These are phyloP conservation scores for Denticeps clupeoides DNA, from an alignment of 2,797 vertebrate species.

Conservation along the genomic window DNA sequence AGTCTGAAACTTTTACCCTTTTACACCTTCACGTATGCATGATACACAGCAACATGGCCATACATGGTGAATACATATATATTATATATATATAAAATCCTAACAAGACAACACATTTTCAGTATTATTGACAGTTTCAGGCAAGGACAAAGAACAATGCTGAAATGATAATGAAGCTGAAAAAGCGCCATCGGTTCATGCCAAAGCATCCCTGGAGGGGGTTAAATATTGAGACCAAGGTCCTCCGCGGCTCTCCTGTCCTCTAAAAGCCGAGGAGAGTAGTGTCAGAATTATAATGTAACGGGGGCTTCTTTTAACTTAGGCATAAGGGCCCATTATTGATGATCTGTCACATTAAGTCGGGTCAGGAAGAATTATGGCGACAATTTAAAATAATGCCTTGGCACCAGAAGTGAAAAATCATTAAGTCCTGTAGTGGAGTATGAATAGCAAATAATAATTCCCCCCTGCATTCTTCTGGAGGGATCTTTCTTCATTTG, in stretches of 20 bases:
- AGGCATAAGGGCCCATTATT: slow-evolving; percentile 51
- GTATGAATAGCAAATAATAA: slow-evolving; percentile 55
- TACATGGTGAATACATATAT: too few relatives aligned
- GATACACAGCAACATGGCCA: too few relatives aligned
- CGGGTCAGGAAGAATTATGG: slow-evolving; percentile 53
- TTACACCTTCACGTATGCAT: too few relatives aligned
- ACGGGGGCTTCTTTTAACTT: slow-evolving; percentile 58
- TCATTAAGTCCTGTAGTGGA: slow-evolving; percentile 48
- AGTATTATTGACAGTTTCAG: slow-evolving; percentile 51
- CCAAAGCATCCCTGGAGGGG: slow-evolving; percentile 20
- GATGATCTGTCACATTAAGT: slow-evolving; percentile 60
- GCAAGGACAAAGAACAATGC: slow-evolving; percentile 26
- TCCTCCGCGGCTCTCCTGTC: slow-evolving; percentile 15
- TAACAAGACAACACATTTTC: slow-evolving; percentile 39
- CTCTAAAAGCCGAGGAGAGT: slow-evolving; percentile 31
- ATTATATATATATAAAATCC: too few relatives aligned
- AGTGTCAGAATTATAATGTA: slow-evolving; percentile 58
- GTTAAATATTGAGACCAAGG: slow-evolving; percentile 46
- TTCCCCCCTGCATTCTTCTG: slow-evolving; percentile 52
- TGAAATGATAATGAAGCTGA: slow-evolving; percentile 34
- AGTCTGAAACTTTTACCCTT: too few relatives aligned
- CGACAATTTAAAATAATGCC: slow-evolving; percentile 58
- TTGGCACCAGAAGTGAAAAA: slow-evolving; percentile 49
- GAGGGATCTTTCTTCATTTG: too few relatives aligned
- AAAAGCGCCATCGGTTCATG: slow-evolving; percentile 39